Percentiles rank a stretch among this genome's conserved stretches.
phyloP scores from a whole-genome alignment of 2,888 invertebrate genomes.

The Frankliniella fusca region DNA sequence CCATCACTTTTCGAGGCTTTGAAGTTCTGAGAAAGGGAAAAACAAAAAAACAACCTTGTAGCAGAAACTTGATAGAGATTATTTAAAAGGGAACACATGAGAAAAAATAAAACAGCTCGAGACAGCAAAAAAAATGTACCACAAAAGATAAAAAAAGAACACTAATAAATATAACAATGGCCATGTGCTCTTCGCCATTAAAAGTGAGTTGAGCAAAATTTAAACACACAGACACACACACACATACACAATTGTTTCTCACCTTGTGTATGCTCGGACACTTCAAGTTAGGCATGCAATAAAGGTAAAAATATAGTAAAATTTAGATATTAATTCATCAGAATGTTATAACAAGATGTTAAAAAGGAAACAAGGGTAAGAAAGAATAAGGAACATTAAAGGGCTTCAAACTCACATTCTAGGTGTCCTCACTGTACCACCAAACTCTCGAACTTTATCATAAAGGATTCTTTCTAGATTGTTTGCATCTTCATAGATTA shows the following conservation, averaged over 20 bases:
- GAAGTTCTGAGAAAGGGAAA: neutral
- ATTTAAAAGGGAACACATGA: neutral
- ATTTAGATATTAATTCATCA: conserved; percentile 32
- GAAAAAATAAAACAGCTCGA: neutral
- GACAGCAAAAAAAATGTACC: neutral
- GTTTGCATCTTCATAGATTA: conserved; percentile 92
- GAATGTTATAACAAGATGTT: neutral
- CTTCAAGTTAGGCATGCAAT: conserved; percentile 20
- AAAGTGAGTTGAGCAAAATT: neutral
- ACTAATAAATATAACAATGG: neutral
- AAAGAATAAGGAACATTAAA: neutral
- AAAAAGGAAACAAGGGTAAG: neutral
- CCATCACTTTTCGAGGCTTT: conserved; percentile 1
- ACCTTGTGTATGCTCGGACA: conserved; percentile 2
- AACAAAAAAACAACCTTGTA: neutral
- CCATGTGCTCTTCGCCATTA: neutral
- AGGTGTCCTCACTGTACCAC: conserved; percentile 41
- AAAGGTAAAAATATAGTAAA: neutral
- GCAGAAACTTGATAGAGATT: neutral
- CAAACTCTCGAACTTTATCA: conserved; percentile 74
- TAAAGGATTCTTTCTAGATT: conserved; percentile 78
- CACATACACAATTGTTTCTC: neutral
- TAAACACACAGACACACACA: neutral
- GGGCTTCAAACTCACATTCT: conserved; percentile 31
- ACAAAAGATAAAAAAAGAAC: neutral